Base-by-base conservation (phyloP, 2,888 invertebrate species). In the Netelia melanura region DNA sequence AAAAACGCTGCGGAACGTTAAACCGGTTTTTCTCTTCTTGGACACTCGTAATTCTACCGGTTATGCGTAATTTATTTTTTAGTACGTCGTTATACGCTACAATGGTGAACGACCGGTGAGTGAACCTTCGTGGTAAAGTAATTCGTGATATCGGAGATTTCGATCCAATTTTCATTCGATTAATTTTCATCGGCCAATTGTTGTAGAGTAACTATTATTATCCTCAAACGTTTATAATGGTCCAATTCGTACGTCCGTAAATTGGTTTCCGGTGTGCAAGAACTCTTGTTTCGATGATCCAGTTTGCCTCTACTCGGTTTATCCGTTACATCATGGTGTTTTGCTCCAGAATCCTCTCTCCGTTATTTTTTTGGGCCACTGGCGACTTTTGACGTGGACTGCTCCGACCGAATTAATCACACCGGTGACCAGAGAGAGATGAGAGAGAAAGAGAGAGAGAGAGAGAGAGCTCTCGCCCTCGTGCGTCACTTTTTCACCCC, bases 391-490 rank as follows among this genome's bases (percentile, higher is more conserved):
- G 77, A 75, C 61, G 64, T 54, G 70, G 48, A 14, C 14, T 48
- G 72, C 61, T 17, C 71, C 72, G 43, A 70, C 67, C 74, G 54
- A 83, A 83, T 83, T 83, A 83, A 83, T 83, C 83, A 83, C 78
- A 70, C 61, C 67, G 78, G 74, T 74, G 54, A 61, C 74, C 74
- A 71, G 62, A 52, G 48, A 74, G 68, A 38, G 38, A 38, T 38
- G 38, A 38, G 38, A 38, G 38, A 38, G 8, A 6, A 2, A 5
- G 38, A 38, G 8, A 38, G 38, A 38, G 38, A 38, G 38, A 38
- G 38, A 38, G 38, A 38, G 6, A 38, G 38, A 38, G 38, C 5
- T 6, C 68, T 48, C 62, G 17, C 43, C 58, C 78, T 38, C 67
- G 38, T 61, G 48, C 43, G 43, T 58, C 56, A 44, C 68, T 68